Evolutionary conservation across 2,888 invertebrate genomes (phyloP), one percentile per base, ranked within the genome.

Genomic region (Diploptera punctata): DNA sequence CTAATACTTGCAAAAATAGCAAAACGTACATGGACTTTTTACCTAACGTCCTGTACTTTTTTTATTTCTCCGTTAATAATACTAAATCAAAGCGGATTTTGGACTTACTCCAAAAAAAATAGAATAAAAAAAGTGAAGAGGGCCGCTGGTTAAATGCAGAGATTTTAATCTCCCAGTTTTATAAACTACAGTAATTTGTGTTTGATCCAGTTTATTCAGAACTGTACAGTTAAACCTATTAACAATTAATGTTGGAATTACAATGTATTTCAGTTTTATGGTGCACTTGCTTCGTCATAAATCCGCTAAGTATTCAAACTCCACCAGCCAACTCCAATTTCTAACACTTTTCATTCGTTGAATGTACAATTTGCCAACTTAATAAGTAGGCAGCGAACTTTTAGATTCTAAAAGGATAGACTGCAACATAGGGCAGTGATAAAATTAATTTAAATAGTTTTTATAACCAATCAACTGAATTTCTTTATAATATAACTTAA

Each of bases 121-220:
- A n/a, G n/a, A n/a, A 13, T 24, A 24, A 24, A 21, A 52, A 57
- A 29, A 4, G 29, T 19, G 29, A 57, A 29, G 57, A n/a, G 57
- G n/a, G 19, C 52, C 52, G 21, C 18, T 19, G 52, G 52, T 18
- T 52, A 21, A 21, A 26, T 57, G 57, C 57, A 31, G 18, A n/a
- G 7, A 7, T 26, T 29, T 57, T 57, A n/a, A 57, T 26, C 26
- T 1, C 26, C n/a, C n/a, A 57, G 29, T 57, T 57, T 26, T 57
- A n/a, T n/a, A n/a, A n/a, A n/a, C n/a, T 57, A 57, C 24, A 57
- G 31, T 57, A 57, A 57, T 57, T 57, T 57, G 5, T 29, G n/a
- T 31, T 57, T 57, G 31, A 57, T 57, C 4, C 16, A 26, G 26
- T 29, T n/a, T n/a, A 57, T 29, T 52, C 52, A 21, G 52, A 19